Evolutionary conservation across 2,888 invertebrate species (phyloP), one percentile per base, ranked within the genome.

Genomic region (Dryocosmus kuriphilus): DNA sequence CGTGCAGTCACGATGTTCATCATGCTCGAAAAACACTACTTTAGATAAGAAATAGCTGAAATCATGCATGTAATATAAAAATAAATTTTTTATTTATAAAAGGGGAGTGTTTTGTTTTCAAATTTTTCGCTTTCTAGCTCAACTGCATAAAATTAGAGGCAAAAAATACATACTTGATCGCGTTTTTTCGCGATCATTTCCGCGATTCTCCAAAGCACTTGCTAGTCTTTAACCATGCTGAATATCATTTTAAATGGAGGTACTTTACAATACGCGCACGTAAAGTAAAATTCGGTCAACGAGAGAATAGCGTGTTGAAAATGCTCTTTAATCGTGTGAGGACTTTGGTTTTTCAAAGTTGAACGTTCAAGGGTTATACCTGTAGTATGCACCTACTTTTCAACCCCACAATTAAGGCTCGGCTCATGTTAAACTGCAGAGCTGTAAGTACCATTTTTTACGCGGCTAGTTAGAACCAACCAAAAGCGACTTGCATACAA

Each of bases 291-390:
- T 71, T 51, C 30, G 71, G 71, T 51, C 51, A 71, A 71, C 19
- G 71, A 24, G 71, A 30, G 71, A 30, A 71, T 71, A 71, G 71
- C 71, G 71, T 71, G 71, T 71, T 71, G 30, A 51, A 71, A 71
- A 46, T 30, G 30, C 51, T 71, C 41, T 71, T 51, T 27, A 71
- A 71, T 71, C 27, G 71, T 51, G 71, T 19, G 51, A 71, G 41
- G 71, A 71, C 46, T 71, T n/a, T n/a, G 27, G 30, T 67, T 71
- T 71, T 71, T 71, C 30, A 71, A 51, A 71, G 71, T 51, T 46
- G n/a, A 71, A n/a, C 71, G 30, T 51, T 27, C 19, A 71, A 51
- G 46, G 30, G 46, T 71, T 65, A 6, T 24, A 41, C 19, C 7
- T 65, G 8, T 57, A 57, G 57, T 24, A 24, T 71, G 71, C n/a